A percentile compares a stretch with the other conserved stretches of the same genome.
Conservation (phyloP, 2,797 vertebrate genomes). For the Syncerus caffer region DNA sequence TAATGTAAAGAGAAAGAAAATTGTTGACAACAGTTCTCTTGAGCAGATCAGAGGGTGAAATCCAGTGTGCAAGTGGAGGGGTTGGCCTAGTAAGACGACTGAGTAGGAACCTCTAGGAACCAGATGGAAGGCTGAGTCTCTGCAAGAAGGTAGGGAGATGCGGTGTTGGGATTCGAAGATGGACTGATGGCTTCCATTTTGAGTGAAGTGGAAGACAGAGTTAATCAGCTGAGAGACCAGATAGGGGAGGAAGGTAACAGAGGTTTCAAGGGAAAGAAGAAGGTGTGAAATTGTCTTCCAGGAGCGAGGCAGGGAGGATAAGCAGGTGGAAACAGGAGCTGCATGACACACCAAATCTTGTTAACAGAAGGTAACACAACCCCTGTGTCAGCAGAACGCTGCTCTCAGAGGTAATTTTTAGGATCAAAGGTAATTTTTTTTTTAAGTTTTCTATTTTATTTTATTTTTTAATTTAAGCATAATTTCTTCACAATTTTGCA, state of each 20-base stretch:
- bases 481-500: background rate
- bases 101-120: background rate
- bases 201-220: background rate
- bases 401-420: background rate
- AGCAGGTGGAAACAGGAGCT: background rate
- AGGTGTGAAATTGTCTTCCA: background rate
- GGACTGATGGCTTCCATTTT: background rate
- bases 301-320: background rate
- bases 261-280: background rate
- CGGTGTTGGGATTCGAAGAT: background rate
- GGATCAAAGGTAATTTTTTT: background rate
- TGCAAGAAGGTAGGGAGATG: background rate
- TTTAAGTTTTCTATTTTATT: background rate
- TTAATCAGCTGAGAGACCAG: background rate
- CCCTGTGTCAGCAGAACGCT: background rate
- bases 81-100: background rate
- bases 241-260: background rate
- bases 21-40: background rate
- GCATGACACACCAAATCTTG: background rate
- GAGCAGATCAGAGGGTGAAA: background rate
- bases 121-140: accelerated
- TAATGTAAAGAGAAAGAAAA: background rate
- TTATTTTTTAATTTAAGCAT: background rate
- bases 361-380: background rate
- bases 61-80: accelerated